Base-by-base conservation (phyloP, 2,113 vertebrate genomes). In the Hyla sarda region DNA sequence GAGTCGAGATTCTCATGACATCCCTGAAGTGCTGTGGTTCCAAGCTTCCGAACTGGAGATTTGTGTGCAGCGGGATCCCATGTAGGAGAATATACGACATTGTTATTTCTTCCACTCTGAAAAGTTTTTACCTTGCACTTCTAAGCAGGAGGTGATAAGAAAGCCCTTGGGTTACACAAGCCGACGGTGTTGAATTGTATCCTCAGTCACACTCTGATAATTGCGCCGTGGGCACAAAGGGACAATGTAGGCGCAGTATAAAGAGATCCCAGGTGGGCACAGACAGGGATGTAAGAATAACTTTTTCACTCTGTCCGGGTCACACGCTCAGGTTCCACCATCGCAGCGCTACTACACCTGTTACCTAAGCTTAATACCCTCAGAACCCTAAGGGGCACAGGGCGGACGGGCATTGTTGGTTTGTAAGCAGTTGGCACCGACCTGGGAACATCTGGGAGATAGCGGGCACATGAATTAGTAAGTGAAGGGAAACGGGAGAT, bases 171-270 rank as follows among this genome's bases (percentile, higher is more conserved):
- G 75, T 80, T 72, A 86, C 76, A 71, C 34, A 85, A 79, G 60
- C 45, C 32, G 2, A 5, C 13, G 56, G 74, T 79, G 62, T 79
- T 80, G 52, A 71, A 86, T 86, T 86, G 75, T 80, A 86, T 72
- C 76, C 84, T 23, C 48, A 8, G 75, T 86, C 73, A 86, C 84
- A 86, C 47, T 80, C 84, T 86, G 75, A 86, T 86, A 86, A 86
- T 58, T 25, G 56, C 14, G 56, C 28, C 23, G 62, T n/a, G 10
- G 75, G 62, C 45, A 86, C 84, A 86, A 86, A 52, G 83, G 60
- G 74, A 52, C 72, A 62, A 69, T 69, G 67, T 52, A 79, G 60
- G 50, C 52, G 73, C 41, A 11, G 37, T 12, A 84, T 62, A 69
- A 69, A 54, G 65, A 52, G 65, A 48, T 71, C 60, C 30, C 56